phyloP scores from a whole-genome alignment of 2,888 invertebrate species.

The Malthinus seriepunctatus region DNA sequence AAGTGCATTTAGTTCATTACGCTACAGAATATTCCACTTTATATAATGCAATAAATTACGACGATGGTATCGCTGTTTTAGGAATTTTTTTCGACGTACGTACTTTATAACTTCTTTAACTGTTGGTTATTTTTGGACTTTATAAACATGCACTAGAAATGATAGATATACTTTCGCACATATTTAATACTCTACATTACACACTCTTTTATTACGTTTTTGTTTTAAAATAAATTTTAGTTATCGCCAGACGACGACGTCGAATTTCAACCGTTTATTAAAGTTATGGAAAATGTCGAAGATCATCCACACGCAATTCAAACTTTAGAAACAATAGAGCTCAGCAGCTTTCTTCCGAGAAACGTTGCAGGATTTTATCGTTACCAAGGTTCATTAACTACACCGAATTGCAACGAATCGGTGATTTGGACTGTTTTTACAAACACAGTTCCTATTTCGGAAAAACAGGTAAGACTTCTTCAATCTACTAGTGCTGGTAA shows the following conservation, averaged over 20 bases:
- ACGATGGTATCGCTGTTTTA: conserved; percentile 66
- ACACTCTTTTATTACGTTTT: neutral
- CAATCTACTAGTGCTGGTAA: neutral
- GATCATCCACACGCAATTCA: conserved; percentile 26
- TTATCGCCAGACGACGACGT: conserved; percentile 49
- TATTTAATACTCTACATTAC: neutral
- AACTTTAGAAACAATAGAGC: conserved; percentile 17
- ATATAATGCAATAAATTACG: conserved; percentile 56
- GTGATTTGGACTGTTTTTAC: conserved; percentile 74
- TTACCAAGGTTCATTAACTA: conserved; percentile 76
- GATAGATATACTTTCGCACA: neutral
- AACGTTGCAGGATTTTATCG: conserved; percentile 56
- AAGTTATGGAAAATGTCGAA: conserved; percentile 40
- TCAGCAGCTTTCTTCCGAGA: conserved; percentile 60
- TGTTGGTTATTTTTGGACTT: neutral
- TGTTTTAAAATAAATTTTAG: conserved; percentile 37
- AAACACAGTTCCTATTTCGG: conserved; percentile 59
- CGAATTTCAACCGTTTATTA: conserved; percentile 45
- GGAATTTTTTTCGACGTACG: conserved; percentile 65
- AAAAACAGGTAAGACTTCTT: conserved; percentile 52
- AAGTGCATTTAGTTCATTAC: conserved; percentile 71
- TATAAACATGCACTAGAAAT: neutral
- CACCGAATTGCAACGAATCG: conserved; percentile 72
- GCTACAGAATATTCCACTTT: conserved; percentile 57
- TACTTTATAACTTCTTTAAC: conserved; percentile 4